Percentiles rank a stretch among this genome's conserved stretches.
phyloP scores from a whole-genome alignment of 2,797 vertebrate species.

The Sebastes glaucus region DNA sequence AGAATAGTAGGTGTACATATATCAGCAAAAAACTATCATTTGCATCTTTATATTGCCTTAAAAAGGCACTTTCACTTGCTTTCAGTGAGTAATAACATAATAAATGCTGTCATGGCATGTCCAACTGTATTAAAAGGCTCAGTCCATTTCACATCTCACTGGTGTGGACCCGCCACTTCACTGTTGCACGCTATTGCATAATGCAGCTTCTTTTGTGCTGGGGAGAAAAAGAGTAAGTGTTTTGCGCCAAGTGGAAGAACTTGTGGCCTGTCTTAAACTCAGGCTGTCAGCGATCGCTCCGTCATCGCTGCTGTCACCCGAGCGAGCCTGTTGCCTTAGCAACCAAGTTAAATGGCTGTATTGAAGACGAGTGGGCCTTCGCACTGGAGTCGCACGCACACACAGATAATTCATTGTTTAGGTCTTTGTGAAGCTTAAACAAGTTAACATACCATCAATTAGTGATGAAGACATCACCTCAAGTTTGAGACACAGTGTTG shows the following conservation, averaged over 20 bases:
- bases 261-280: constrained; percentile 50
- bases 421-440: constrained; percentile 4
- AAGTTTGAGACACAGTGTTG: background rate
- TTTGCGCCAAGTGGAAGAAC: constrained; percentile 49
- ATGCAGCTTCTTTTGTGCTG: constrained; percentile 49
- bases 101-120: constrained; percentile 26
- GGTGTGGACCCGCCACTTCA: background rate
- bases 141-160: constrained; percentile 26
- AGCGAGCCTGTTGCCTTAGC: constrained; percentile 38
- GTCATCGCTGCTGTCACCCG: constrained; percentile 36
- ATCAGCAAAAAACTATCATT: constrained; percentile 7
- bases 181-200: constrained; percentile 61
- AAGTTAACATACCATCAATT: background rate
- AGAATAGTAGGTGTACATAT: background rate
- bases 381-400: background rate
- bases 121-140: constrained; percentile 12
- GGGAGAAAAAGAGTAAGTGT: constrained; percentile 29
- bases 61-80: constrained; percentile 2
- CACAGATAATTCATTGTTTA: constrained; percentile 47
- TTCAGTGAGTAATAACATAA: constrained; percentile 21
- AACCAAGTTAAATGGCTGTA: constrained; percentile 49
- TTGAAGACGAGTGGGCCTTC: constrained; percentile 16
- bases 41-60: background rate
- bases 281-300: constrained; percentile 37
- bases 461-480: background rate